Base-by-base conservation (phyloP, 1,140 invertebrate genomes). In the Popillia japonica region DNA sequence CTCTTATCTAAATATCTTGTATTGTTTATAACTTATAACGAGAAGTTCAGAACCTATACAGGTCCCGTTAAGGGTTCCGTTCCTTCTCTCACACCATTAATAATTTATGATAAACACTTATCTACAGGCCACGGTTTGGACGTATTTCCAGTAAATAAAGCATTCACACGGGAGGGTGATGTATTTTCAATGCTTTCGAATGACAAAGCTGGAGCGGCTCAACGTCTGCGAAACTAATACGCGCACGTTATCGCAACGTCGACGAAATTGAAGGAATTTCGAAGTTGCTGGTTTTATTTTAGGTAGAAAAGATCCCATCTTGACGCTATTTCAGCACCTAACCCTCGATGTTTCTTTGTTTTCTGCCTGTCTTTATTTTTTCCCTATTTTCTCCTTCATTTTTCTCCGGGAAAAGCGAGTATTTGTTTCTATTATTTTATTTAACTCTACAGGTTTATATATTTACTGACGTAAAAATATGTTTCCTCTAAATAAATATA, bases 101-200 rank as follows among this genome's bases (percentile, higher is more conserved):
- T 42, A 74, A 74, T 41, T 74, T 74, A 74, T 74, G 40, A 40
- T 40, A 73, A 74, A 74, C 72, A 72, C 64, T 72, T 74, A 74
- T 74, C 40, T 74, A 72, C 72, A 11, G 77, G 68, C 68, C 77
- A 74, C 42, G 77, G 68, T 78, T 78, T 44, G 77, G 72, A 74
- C 68, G 72, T 68, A 44, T 78, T 78, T 78, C 77, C 77, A 74
- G 72, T 78, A 78, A 78, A 78, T 78, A 78, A 78, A 78, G 72
- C 77, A 78, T 78, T 78, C 72, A 59, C 77, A 74, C 77, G n/a
- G 77, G 22, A 20, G 61, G 59, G 64, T 41, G 72, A 77, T 77
- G 76, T 77, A 77, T 42, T 78, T 78, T 74, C 72, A 74, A 74
- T 74, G 72, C 72, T 74, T 41, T 74, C 41, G 41, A 74, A 74